Evolutionary conservation across 2,888 invertebrate genomes (phyloP), one percentile per base, ranked within the genome.

Genomic region (Lepidocyrtinus sp.): DNA sequence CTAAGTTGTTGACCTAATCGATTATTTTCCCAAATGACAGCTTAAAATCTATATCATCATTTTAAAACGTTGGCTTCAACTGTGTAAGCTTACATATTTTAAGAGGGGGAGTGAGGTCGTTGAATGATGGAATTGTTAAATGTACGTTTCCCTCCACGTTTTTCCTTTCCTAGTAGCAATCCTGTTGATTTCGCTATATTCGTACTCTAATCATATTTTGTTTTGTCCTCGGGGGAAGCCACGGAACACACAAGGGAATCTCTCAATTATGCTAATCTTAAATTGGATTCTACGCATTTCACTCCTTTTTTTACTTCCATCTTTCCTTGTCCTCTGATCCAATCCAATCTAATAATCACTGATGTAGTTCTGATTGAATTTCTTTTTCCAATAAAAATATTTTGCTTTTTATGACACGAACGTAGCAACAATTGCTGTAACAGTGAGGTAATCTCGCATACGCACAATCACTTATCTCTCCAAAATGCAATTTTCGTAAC

Each of bases 221-320:
- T n/a, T n/a, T n/a, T 50, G 50, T 64, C 59, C 63, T 72, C 45
- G 19, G 64, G 64, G 61, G 24, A 69, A 46, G 19, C 26, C 46
- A 71, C 9, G 19, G 72, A 22, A n/a, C 25, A 63, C 21, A 78
- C 46, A 72, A 73, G 72, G 74, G 75, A 75, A 50, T 69, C 70
- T 24, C 68, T 27, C 61, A 69, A 77, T 77, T 81, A 77, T 81
- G 81, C 76, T 77, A 64, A 77, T 73, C 73, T 21, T 68, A 82
- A 82, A 82, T 76, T 80, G 59, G 76, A 82, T 82, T 82, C 21
- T 26, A 61, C 62, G 17, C 25, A 19, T 65, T 15, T 50, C 68
- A 17, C 24, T 69, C 26, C 68, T n/a, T 50, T 50, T 36, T 36
- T 7, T 50, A 50, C 50, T 50, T 17, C 50, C 12, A 5, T 36